These are phyloP conservation scores for Phyllostomus discolor DNA, from an alignment of 2,113 vertebrate species.

Conservation along the genomic window DNA sequence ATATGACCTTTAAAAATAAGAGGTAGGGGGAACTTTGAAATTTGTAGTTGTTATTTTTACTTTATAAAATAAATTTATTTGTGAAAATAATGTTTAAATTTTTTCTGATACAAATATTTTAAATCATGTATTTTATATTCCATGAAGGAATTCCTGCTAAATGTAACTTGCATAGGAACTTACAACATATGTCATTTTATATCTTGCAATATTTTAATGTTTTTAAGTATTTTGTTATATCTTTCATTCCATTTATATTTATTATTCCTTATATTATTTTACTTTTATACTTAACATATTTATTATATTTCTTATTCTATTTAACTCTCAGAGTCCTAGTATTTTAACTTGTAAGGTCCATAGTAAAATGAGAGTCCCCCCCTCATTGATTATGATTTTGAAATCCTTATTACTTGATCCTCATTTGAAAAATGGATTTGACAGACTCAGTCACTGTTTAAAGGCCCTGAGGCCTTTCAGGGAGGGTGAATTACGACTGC, in stretches of 20 bases:
- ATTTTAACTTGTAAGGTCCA: background rate
- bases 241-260: background rate
- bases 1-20: background rate
- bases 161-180: background rate
- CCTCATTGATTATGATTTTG: constrained; percentile 33
- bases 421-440: constrained; percentile 45
- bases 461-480: background rate
- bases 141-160: background rate
- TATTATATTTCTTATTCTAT: background rate
- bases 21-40: background rate
- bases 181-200: background rate
- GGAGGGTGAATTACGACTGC: background rate
- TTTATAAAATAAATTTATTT: background rate
- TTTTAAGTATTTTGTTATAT: background rate
- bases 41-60: background rate
- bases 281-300: background rate
- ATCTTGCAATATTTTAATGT: background rate
- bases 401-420: background rate
- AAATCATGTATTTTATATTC: background rate
- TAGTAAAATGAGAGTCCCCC: background rate
- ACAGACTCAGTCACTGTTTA: background rate
- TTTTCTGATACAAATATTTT: background rate
- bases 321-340: background rate
- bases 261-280: background rate
- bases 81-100: constrained; percentile 4